Base-by-base conservation (phyloP, 1,140 invertebrate species). In the Mycetomoellerius zeteki region DNA sequence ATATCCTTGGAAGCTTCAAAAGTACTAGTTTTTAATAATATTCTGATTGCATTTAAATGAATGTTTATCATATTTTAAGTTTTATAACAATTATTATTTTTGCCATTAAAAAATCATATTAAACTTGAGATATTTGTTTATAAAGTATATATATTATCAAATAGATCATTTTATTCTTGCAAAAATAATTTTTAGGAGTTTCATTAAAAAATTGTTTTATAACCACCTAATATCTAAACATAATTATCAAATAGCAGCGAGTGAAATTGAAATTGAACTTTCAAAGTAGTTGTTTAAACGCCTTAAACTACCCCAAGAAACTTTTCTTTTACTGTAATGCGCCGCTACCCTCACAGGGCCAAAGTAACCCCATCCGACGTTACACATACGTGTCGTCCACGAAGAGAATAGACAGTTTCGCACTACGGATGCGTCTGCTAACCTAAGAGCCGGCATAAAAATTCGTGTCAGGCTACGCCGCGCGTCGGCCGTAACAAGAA, bases 391-490 rank as follows among this genome's bases (percentile, higher is more conserved):
- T 75, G 56, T 30, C 54, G 33, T 47, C 37, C 27, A 27, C n/a
- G 19, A 73, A 50, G 27, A 50, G 33, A 14, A 84, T 73, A 47
- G 69, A 73, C 67, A 73, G 67, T 82, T 82, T 50, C 58, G 37
- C 64, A 71, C 77, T 30, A 56, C 47, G n/a, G 27, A 12, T 80
- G 24, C 14, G 54, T 37, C 69, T 60, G 27, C 12, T 27, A 60
- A 69, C 43, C 69, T 84, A 84, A 84, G 54, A 75, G 80, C 54
- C n/a, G 80, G 72, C 85, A 87, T 90, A 90, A 90, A 87, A 89
- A 90, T 90, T 90, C 89, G 82, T 85, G 85, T 90, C 89, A 90
- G 76, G 89, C 77, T 67, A 84, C 69, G 88, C 72, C 80, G 72
- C 54, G 69, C 54, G 69, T 60, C 69, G 27, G 14, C 80, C 19